Evolutionary conservation across 2,888 invertebrate genomes (phyloP).

Genomic region (Ennomos fuscantarius): DNA sequence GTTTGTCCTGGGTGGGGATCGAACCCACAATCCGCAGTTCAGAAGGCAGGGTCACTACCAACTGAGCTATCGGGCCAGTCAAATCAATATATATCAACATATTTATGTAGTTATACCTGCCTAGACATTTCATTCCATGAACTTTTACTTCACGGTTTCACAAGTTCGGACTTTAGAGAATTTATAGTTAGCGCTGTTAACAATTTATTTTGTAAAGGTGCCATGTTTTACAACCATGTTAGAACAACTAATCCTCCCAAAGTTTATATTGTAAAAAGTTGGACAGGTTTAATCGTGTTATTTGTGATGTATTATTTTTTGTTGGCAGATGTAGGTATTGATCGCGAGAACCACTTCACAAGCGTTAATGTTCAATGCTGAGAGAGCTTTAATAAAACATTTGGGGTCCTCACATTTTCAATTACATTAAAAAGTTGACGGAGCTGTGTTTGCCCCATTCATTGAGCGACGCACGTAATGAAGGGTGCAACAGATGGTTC

Average conservation of each 20-base stretch:
- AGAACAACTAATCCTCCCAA: constrained; percentile 29
- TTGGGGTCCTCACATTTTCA: constrained; percentile 77
- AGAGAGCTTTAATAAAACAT: constrained; percentile 76
- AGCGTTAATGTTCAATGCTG: constrained; percentile 56
- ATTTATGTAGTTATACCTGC: no score
- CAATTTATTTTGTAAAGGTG: constrained; percentile 30
- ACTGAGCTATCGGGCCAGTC: no score
- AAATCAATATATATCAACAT: no score
- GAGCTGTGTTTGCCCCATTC: constrained; percentile 70
- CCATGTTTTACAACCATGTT: constrained; percentile 26
- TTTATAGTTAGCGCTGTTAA: constrained; percentile 26
- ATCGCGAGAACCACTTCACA: constrained; percentile 51
- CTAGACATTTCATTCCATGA: constrained; percentile 10
- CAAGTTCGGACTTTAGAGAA: constrained; percentile 26
- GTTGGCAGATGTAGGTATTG: constrained; percentile 38
- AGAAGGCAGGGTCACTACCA: no score
- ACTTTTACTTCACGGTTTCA: constrained; percentile 17
- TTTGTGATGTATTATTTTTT: constrained; percentile 37
- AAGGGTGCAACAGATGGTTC: constrained; percentile 84
- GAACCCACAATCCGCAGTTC: no score
- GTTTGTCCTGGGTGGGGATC: no score
- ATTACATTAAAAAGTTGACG: constrained; percentile 83
- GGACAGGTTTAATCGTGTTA: constrained; percentile 34
- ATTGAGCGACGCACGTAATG: constrained; percentile 71
- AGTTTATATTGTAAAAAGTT: constrained; percentile 30